A percentile compares a stretch with the other conserved stretches of the same genome.
Evolutionary conservation across 2,113 vertebrate species (phyloP).

Genomic region (Diadophis punctatus): DNA sequence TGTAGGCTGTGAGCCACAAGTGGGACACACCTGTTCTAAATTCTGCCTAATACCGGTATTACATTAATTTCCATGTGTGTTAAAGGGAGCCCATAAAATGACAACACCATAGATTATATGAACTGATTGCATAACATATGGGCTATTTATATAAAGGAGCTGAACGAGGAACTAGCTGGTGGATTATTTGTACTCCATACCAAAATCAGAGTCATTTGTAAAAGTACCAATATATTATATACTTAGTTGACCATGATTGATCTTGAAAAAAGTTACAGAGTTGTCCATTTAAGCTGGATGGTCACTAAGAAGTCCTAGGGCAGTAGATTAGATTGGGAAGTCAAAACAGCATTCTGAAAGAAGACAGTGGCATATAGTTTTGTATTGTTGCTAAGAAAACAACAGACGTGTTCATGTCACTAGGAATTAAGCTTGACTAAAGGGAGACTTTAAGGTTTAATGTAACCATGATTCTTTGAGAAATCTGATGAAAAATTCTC

Average conservation of each 20-base stretch:
- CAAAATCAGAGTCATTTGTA: not conserved
- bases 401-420: not conserved
- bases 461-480: not conserved
- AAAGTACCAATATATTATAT: not conserved
- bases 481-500: not conserved
- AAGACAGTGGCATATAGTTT: not conserved
- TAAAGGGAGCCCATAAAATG: not conserved
- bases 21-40: not conserved
- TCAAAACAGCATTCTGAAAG: not conserved
- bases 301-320: not conserved
- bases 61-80: not conserved
- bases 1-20: too few species aligned
- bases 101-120: not conserved
- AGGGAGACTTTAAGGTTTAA: not conserved
- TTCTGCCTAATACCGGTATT: not conserved
- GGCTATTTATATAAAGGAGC: not conserved
- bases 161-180: not conserved
- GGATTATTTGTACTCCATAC: not conserved
- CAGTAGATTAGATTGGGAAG: not conserved
- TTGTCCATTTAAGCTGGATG: not conserved
- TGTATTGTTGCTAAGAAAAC: not conserved
- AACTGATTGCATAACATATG: not conserved
- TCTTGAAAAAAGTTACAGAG: not conserved
- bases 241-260: not conserved
- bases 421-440: not conserved